Base-by-base conservation (phyloP, 2,888 invertebrate species). In the Carabus problematicus region DNA sequence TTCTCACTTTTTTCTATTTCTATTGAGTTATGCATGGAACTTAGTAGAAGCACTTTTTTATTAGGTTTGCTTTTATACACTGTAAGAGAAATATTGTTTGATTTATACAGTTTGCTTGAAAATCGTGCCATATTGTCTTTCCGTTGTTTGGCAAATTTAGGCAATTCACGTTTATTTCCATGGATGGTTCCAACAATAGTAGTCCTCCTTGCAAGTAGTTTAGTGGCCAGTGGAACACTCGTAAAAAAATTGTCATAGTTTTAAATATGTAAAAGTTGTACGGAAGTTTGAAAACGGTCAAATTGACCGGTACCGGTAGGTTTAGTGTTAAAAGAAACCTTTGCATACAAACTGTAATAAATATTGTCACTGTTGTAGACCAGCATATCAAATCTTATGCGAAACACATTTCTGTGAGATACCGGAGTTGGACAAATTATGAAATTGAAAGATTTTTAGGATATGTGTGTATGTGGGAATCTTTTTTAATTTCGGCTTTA, bases 231-330 rank as follows among this genome's bases (percentile, higher is more conserved):
- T 55, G 72, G 70, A 29, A 72, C 66, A 61, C 73, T 73, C n/a
- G 74, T 75, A 67, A 76, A 75, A 70, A 75, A 75, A 60, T 74
- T 75, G 47, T 75, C 75, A 12, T n/a, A n/a, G n/a, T n/a, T n/a
- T n/a, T n/a, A n/a, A n/a, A n/a, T n/a, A n/a, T n/a, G n/a, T n/a
- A n/a, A n/a, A n/a, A n/a, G n/a, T n/a, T n/a, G n/a, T n/a, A n/a
- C n/a, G n/a, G n/a, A n/a, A n/a, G n/a, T n/a, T n/a, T n/a, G n/a
- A n/a, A n/a, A n/a, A n/a, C n/a, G n/a, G n/a, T n/a, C n/a, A n/a
- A n/a, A n/a, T n/a, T n/a, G n/a, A n/a, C n/a, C n/a, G n/a, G n/a
- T n/a, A n/a, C n/a, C n/a, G n/a, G n/a, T n/a, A n/a, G n/a, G n/a
- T n/a, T n/a, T n/a, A n/a, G n/a, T n/a, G n/a, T n/a, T n/a, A n/a